Evolutionary conservation across 2,888 invertebrate species (phyloP), one percentile per base, ranked within the genome.

Genomic region (Pediacus dermestoides): DNA sequence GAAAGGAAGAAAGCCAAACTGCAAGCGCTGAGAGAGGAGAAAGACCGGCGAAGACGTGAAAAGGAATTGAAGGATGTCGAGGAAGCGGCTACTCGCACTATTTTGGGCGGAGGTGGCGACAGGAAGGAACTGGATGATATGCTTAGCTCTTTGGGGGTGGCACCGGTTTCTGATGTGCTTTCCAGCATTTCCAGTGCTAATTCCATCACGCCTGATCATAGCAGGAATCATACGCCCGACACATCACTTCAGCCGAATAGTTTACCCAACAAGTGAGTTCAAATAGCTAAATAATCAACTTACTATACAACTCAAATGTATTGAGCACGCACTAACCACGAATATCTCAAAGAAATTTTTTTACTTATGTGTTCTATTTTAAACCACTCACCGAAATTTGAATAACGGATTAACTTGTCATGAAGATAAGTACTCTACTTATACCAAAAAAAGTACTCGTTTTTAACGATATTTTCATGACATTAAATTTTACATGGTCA

Each of bases 1-100:
- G 92, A 92, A 71, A 79, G 90, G 44, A 93, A 93, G 70, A 90
- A 91, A 68, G 90, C 89, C 13, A 91, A 90, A 71, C 78, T 93
- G 54, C 88, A 90, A 64, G 89, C 89, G 12, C 76, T 93, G 37
- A 76, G 91, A 2, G 91, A 92, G 55, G 91, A 92, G 68, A 93
- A 92, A 62, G 90, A 90, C 67, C 77, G 89, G 4, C 78, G 89
- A 42, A 76, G 86, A 30, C 75, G 84, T 40, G 91, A 91, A 70
- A 90, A 89, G 60, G 91, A 91, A 69, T 80, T 83, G 60, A 88
- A 88, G 73, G 88, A 89, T 78, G 85, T 87, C 56, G 82, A 84
- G 49, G 82, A 82, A 55, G 81, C 82, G 3, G 62, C 81, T 3
- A 40, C 37, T 28, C 12, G 28, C 13, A 28, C 77, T 1, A 69